A percentile compares a stretch with the other conserved stretches of the same genome.
Conservation (phyloP, 2,888 invertebrate species). For the Caenorhabditis sp. region DNA sequence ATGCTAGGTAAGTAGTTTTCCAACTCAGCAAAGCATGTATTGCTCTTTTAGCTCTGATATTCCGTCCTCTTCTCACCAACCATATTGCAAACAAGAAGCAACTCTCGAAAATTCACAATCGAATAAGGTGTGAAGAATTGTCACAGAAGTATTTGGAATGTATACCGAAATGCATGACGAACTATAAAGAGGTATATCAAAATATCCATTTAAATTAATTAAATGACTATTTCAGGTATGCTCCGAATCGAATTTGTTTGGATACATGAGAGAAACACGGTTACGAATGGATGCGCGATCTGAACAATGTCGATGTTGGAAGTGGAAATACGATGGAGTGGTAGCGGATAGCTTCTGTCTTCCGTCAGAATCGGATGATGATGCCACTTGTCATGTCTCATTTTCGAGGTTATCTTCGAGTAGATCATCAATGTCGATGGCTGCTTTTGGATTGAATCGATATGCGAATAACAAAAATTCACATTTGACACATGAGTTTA, state of each 20-base stretch:
- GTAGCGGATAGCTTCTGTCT: conserved; percentile 39
- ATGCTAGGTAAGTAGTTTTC: conserved; percentile 77
- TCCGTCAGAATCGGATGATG: conserved; percentile 53
- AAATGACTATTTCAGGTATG: conserved; percentile 15
- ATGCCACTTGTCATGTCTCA: conserved; percentile 42
- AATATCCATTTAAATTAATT: background rate
- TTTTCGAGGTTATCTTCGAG: conserved; percentile 64
- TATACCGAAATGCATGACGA: conserved; percentile 47
- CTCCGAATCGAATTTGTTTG: conserved; percentile 12
- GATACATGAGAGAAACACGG: conserved; percentile 41
- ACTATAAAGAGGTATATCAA: conserved; percentile 35
- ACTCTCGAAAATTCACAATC: conserved; percentile 26
- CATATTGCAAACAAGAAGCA: conserved; percentile 34
- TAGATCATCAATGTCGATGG: conserved; percentile 60
- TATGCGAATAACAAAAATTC: conserved; percentile 36
- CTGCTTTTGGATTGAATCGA: conserved; percentile 57
- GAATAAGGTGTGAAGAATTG: conserved; percentile 16
- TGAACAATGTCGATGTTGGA: conserved; percentile 44
- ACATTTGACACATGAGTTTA: conserved; percentile 42
- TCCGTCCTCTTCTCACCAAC: conserved; percentile 46
- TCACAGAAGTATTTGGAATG: conserved; percentile 48
- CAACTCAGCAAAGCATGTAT: background rate
- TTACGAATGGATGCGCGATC: conserved; percentile 35
- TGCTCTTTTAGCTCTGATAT: conserved; percentile 22
- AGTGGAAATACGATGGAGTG: conserved; percentile 56